Evolutionary conservation across 2,888 invertebrate genomes (phyloP).

Genomic region (Galerucella pusilla): DNA sequence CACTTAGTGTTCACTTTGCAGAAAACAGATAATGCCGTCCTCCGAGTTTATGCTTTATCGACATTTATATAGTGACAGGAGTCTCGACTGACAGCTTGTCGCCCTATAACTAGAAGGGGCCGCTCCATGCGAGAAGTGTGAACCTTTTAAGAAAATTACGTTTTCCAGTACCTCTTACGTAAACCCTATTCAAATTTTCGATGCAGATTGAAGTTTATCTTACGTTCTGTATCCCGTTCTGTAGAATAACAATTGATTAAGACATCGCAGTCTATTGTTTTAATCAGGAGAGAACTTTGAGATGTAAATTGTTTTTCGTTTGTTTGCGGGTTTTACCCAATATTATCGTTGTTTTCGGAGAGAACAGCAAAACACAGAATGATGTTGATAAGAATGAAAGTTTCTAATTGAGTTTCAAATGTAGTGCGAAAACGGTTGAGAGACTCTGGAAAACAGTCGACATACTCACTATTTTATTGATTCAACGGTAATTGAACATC

Average conservation of each 20-base stretch:
- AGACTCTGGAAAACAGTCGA: background rate
- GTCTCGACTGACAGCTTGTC: constrained; percentile 61
- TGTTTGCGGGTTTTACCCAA: constrained; percentile 32
- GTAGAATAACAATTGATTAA: constrained; percentile 41
- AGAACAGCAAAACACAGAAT: constrained; percentile 7
- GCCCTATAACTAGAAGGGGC: constrained; percentile 54
- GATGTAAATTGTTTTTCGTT: constrained; percentile 34
- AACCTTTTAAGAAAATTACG: constrained; percentile 61
- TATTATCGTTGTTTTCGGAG: constrained; percentile 24
- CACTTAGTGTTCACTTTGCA: constrained; percentile 57
- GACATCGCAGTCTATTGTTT: constrained; percentile 36
- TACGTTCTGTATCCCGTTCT: constrained; percentile 34
- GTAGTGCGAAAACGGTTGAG: background rate
- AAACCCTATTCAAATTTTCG: constrained; percentile 52
- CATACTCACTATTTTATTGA: too few species aligned
- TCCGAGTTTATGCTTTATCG: constrained; percentile 50
- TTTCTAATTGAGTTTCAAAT: constrained; percentile 20
- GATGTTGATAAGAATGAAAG: constrained; percentile 22
- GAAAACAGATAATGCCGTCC: constrained; percentile 58
- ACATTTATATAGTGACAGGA: constrained; percentile 55
- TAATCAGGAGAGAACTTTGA: constrained; percentile 35
- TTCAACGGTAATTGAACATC: too few species aligned
- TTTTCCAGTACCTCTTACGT: constrained; percentile 54
- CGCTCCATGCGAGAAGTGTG: constrained; percentile 46
- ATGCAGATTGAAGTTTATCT: constrained; percentile 45